A percentile compares a stretch with the other conserved stretches of the same genome.
phyloP scores from a whole-genome alignment of 2,888 invertebrate species.

The Thymelicus lineola region DNA sequence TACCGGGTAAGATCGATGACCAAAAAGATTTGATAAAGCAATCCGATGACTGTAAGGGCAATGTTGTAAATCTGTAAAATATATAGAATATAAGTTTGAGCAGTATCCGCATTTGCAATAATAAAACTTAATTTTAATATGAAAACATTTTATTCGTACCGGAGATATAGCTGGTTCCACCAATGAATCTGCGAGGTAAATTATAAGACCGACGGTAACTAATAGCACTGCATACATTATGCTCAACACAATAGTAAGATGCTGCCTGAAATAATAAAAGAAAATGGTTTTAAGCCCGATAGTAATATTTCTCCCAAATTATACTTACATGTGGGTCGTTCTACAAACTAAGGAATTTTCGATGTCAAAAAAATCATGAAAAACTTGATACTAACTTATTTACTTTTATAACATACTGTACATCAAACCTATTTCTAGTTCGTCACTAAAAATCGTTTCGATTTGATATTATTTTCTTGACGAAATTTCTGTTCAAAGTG shows the following conservation, averaged over 20 bases:
- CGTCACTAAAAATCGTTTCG: no score
- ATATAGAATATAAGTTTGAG: conserved; percentile 3
- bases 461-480: no score
- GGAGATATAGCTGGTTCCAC: conserved; percentile 76
- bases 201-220: conserved; percentile 87
- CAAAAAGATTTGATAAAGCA: conserved; percentile 86
- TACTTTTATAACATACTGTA: no score
- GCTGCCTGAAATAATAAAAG: conserved; percentile 77
- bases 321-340: conserved; percentile 15
- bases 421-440: no score
- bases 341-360: no score
- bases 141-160: conserved; percentile 66
- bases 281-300: neutral
- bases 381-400: no score
- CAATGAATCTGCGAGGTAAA: conserved; percentile 87
- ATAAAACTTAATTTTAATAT: neutral
- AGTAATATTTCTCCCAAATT: conserved; percentile 26
- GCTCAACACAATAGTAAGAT: conserved; percentile 86
- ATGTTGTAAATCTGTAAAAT: conserved; percentile 86
- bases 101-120: neutral
- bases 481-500: no score
- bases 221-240: conserved; percentile 88
- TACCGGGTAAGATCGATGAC: conserved; percentile 87
- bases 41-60: conserved; percentile 83
- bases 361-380: no score